Conservation (phyloP, 2,797 vertebrate species). For the Tokudaia tokunoshimensis region DNA sequence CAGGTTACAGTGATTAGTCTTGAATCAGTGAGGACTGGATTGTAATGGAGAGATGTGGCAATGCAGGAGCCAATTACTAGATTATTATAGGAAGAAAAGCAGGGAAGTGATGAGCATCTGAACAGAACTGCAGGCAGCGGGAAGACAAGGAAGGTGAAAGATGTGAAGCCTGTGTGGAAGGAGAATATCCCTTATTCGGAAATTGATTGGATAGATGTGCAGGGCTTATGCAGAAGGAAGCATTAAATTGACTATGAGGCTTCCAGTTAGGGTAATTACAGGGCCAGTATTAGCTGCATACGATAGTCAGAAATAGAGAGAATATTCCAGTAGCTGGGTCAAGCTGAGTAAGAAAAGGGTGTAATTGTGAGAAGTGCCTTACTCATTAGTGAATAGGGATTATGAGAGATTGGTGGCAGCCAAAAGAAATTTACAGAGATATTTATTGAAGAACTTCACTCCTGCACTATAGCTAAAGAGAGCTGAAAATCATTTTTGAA, state of each 20-base stretch:
- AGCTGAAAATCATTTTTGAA: neutral
- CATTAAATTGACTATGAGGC: constrained; percentile 32
- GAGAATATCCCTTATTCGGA: constrained; percentile 6
- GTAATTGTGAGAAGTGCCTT: constrained; percentile 29
- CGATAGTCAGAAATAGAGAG: neutral
- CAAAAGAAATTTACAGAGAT: neutral
- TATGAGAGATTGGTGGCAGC: neutral
- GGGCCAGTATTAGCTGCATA: constrained; percentile 23
- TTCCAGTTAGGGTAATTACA: constrained; percentile 49
- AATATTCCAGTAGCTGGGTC: neutral
- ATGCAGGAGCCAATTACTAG: constrained; percentile 64
- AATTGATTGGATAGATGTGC: constrained; percentile 1
- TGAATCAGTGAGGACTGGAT: neutral
- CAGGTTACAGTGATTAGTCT: neutral
- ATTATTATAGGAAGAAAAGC: constrained; percentile 40
- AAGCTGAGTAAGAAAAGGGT: neutral
- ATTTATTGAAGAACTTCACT: neutral
- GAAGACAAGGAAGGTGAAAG: constrained; percentile 31
- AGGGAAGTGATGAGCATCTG: constrained; percentile 50
- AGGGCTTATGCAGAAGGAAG: neutral
- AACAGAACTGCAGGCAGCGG: constrained; percentile 11
- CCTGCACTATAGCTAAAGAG: neutral
- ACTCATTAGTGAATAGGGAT: neutral
- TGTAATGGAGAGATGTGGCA: neutral
- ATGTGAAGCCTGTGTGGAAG: neutral